phyloP scores from a whole-genome alignment of 2,888 invertebrate genomes.

The Lepidocyrtoides sp. region DNA sequence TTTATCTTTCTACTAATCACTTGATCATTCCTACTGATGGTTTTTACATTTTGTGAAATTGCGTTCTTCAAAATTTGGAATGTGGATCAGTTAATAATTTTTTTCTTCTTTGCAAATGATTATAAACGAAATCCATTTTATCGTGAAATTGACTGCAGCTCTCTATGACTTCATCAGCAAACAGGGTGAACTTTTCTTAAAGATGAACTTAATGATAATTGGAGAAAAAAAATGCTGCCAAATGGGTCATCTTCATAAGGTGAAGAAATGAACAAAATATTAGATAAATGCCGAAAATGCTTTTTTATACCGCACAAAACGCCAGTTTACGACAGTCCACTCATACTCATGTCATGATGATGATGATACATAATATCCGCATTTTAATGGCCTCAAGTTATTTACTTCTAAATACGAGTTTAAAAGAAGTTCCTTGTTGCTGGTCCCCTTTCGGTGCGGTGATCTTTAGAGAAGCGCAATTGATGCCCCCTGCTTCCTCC shows the following conservation, averaged over 20 bases:
- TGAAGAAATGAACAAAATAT: constrained; percentile 11
- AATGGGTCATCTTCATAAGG: constrained; percentile 55
- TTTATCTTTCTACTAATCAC: neutral
- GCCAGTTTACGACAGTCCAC: neutral
- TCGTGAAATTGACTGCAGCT: constrained; percentile 7
- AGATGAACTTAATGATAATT: neutral
- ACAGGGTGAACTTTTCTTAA: neutral
- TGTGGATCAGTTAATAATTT: constrained; percentile 60
- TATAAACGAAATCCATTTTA: constrained; percentile 17
- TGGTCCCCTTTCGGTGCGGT: neutral
- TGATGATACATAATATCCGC: constrained; percentile 16
- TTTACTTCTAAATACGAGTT: constrained; percentile 3
- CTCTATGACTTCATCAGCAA: constrained; percentile 65
- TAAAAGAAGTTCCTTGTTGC: neutral
- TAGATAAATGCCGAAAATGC: constrained; percentile 18
- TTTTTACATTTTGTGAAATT: constrained; percentile 16
- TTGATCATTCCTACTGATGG: constrained; percentile 21
- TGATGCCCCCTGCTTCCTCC: constrained; percentile 4
- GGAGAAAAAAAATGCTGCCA: constrained; percentile 32
- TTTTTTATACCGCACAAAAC: neutral
- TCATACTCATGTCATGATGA: constrained; percentile 27
- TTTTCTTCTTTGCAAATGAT: neutral
- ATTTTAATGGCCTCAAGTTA: constrained; percentile 36
- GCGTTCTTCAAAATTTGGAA: constrained; percentile 41
- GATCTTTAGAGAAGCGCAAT: neutral